These are phyloP conservation scores for Macrotus californicus DNA, from an alignment of 2,113 vertebrate species.

Conservation along the genomic window DNA sequence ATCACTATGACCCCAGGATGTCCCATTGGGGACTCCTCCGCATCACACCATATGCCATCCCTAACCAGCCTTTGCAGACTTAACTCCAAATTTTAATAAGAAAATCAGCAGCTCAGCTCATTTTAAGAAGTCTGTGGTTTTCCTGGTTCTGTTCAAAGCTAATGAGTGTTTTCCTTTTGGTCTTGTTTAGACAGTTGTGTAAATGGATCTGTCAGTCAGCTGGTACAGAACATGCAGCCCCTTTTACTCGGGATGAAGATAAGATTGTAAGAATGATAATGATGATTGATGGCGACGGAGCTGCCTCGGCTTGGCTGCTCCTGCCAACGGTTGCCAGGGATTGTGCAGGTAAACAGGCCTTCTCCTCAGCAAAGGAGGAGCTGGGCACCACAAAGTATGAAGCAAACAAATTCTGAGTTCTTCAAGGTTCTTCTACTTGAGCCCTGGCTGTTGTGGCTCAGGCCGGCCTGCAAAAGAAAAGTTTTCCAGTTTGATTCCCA, in stretches of 20 bases:
- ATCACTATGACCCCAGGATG: conserved; percentile 1
- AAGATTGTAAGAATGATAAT: not conserved
- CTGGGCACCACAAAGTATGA: not conserved
- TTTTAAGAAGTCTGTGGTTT: conserved; percentile 41
- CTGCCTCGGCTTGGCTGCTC: not conserved
- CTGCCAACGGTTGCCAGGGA: not conserved
- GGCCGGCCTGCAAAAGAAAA: too few relatives aligned
- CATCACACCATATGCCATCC: conserved; percentile 63
- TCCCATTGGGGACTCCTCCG: conserved; percentile 57
- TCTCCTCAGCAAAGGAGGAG: not conserved
- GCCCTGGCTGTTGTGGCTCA: too few relatives aligned
- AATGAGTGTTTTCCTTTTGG: conserved; percentile 53
- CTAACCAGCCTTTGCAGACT: conserved; percentile 35
- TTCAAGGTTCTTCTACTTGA: not conserved
- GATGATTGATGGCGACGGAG: not conserved
- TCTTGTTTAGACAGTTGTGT: conserved; percentile 31
- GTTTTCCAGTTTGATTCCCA: too few relatives aligned
- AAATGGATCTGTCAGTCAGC: conserved; percentile 29
- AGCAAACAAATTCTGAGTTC: not conserved
- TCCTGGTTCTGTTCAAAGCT: conserved; percentile 30
- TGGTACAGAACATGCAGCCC: conserved; percentile 57
- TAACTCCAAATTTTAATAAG: conserved; percentile 70
- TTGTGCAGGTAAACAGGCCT: not conserved
- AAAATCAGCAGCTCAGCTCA: conserved; percentile 40
- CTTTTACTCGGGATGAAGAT: conserved; percentile 47